Percentiles rank a stretch among this genome's conserved stretches.
Evolutionary conservation across 2,113 vertebrate genomes (phyloP).

Genomic region (Anhinga rufa): DNA sequence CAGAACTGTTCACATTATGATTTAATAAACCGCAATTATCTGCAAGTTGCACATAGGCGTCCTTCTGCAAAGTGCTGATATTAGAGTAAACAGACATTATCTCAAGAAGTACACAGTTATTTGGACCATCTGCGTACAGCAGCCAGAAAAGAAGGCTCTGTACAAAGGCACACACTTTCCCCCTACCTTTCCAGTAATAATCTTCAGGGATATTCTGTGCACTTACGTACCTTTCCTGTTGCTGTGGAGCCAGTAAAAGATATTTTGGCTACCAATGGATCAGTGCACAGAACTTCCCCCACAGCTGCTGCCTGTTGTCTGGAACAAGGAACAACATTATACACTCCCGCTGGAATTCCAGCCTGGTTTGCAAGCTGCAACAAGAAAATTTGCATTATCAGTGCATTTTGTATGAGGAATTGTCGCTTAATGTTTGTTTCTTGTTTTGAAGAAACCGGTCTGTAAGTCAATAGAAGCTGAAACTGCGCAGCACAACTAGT

Average conservation of each 20-base stretch:
- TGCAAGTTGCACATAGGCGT: background rate
- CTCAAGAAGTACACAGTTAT: background rate
- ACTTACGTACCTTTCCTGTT: conserved; percentile 85
- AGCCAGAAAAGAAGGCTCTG: background rate
- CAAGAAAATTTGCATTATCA: background rate
- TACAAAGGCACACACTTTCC: background rate
- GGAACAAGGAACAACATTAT: conserved; percentile 94
- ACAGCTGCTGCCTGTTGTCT: conserved; percentile 78
- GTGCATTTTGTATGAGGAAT: background rate
- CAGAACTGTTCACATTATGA: background rate
- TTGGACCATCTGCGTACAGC: background rate
- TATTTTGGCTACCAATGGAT: conserved; percentile 89
- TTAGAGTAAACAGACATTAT: background rate
- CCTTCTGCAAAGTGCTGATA: background rate
- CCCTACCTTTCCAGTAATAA: background rate
- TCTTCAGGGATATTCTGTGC: background rate
- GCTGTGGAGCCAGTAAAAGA: conserved; percentile 97
- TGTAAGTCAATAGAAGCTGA: background rate
- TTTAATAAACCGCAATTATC: background rate
- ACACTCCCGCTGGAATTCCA: conserved; percentile 87
- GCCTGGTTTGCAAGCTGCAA: conserved; percentile 88
- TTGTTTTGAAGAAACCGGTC: background rate
- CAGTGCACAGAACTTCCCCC: conserved; percentile 86
- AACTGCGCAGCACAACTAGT: background rate
- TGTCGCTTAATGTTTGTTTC: background rate